Base-by-base conservation (phyloP, 2,113 vertebrate genomes). In the Heptranchias perlo region DNA sequence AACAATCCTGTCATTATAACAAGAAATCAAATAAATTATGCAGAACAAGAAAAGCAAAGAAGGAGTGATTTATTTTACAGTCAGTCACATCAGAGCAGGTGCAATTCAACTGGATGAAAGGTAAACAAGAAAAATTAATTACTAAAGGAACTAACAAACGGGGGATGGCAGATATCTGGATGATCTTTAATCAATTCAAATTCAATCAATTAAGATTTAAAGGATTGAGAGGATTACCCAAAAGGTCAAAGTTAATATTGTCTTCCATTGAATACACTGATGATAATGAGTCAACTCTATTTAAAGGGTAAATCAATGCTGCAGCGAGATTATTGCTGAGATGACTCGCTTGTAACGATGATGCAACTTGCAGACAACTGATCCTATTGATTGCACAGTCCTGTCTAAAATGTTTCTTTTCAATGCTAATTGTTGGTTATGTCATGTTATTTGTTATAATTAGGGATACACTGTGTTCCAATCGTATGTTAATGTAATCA, bases 401-500 rank as follows among this genome's bases (percentile, higher is more conserved):
- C 28, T 91, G 52, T 14, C 4, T 28, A 76, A 4, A 31, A 35
- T 58, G 52, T 16, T 91, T 58, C 58, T 39, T 93, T 21, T 61
- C 58, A 64, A 7, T 39, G 58, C 35, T 39, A 93, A 93, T 62
- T 95, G 94, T 49, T 31, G 23, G 47, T 69, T 69, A 4, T 73
- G 25, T 69, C 44, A 4, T 69, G 65, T 7, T 52, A 95, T 14
- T 95, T 69, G 44, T 25, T 18, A 16, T 73, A 52, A 52, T 95
- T 69, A 18, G 94, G 64, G 28, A 44, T 47, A 25, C 93, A 13
- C 25, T 13, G 25, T 69, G 10, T 28, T 95, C 13, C 47, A 69
- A 49, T 52, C 65, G 0, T 73, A 35, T 95, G 39, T 49, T 69
- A 95, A 95, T 95, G 94, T 11, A 95, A 95, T 95, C 94, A 95